Evolutionary conservation across 2,888 invertebrate species (phyloP), one percentile per base, ranked within the genome.

Genomic region (Acrobasis consociella): DNA sequence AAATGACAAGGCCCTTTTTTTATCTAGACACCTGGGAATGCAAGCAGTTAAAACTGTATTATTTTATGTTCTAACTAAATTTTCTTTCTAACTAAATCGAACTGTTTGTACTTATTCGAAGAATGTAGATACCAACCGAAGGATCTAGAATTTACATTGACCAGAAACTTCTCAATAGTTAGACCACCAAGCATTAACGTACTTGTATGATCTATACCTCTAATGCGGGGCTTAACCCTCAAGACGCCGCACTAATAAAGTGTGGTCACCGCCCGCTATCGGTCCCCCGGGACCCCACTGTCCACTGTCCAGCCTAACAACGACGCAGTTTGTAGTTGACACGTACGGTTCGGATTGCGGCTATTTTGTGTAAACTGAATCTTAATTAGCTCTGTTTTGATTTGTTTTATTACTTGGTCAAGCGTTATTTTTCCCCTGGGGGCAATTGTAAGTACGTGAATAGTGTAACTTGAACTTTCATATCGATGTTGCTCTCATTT

Each of bases 231-330:
- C 13, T 60, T 17, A 39, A 39, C 51, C 60, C 60, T 51, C 60
- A 60, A 60, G 60, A 60, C 16, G 51, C 39, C 9, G n/a, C 11
- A 80, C 87, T 81, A 89, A 88, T 89, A 89, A 84, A 86, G 85
- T 78, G 81, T 83, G 83, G 83, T 80, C 82, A 82, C 82, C 85
- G 16, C 17, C 42, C 56, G 42, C 42, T 56, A 56, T 56, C 13
- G 56, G 42, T 56, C 56, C 56, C 42, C 3, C 16, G 56, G n/a
- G 55, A 42, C 17, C 55, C 55, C 39, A 10, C 3, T 39, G 55
- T 37, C 55, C 39, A 10, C 3, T 39, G 55, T 37, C 39, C 53
- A 31, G 52, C 37, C 31, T 9, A 55, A 55, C 52, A 52, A 31
- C 31, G 22, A 16, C n/a, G 17, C 42, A 0, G 31, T 31, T 31